Evolutionary conservation across 2,888 invertebrate genomes (phyloP).

Genomic region (Caenorhabditis sp.): DNA sequence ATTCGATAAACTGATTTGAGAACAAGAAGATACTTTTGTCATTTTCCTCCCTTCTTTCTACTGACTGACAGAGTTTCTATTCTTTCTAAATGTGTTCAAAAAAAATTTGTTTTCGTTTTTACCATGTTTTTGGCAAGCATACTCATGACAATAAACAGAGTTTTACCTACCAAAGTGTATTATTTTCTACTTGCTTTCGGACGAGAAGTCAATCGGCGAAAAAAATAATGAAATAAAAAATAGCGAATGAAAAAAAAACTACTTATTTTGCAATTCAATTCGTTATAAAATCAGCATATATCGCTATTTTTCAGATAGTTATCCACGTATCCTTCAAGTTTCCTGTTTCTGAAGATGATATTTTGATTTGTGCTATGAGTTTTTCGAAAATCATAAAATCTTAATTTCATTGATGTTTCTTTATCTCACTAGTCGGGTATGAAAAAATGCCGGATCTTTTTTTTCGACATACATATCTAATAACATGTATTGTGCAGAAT

Average conservation of each 20-base stretch:
- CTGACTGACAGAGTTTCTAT: not conserved
- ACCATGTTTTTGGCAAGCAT: not conserved
- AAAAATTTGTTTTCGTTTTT: not conserved
- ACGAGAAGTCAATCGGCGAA: not conserved
- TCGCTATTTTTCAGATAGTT: constrained; percentile 1
- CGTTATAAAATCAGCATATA: constrained; percentile 45
- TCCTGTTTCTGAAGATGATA: not conserved
- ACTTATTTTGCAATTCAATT: constrained; percentile 48
- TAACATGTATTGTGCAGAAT: too few species aligned
- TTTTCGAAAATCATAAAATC: too few species aligned
- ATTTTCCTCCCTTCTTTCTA: not conserved
- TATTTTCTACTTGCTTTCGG: not conserved
- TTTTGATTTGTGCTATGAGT: too few species aligned
- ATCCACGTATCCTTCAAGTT: not conserved
- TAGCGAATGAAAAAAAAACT: constrained; percentile 4
- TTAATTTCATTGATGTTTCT: too few species aligned
- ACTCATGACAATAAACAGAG: not conserved
- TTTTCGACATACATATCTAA: too few species aligned
- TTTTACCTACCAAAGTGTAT: not conserved
- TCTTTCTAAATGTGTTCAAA: not conserved
- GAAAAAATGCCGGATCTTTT: too few species aligned
- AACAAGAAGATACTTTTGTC: not conserved
- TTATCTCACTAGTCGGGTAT: too few species aligned
- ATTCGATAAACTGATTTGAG: constrained; percentile 1
- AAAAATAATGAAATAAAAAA: not conserved